Base-by-base conservation (phyloP, 2,113 vertebrate species). In the Archocentrus centrarchus region DNA sequence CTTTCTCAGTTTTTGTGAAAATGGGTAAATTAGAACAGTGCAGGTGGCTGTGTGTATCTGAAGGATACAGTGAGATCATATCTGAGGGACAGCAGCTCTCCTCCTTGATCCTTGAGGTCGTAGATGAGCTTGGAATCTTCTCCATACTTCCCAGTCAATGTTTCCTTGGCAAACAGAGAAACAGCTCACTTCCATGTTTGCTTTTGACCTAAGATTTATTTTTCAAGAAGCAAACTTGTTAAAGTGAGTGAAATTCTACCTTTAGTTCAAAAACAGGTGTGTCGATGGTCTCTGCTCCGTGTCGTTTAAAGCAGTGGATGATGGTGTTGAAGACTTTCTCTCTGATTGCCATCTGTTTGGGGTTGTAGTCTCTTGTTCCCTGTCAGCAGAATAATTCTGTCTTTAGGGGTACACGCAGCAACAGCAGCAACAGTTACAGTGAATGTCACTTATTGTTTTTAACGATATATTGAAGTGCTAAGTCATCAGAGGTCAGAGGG, bases 101-200 rank as follows among this genome's bases (percentile, higher is more conserved):
- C 98, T 76, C 98, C 98, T 87, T 99, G 98, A 89, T 99, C 98
- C 79, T 99, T 98, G 24, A 99, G 95, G 88, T 99, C 98, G 1
- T 99, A 99, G 92, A 99, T 99, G 79, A 99, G 98, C 90, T 99
- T 99, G 0, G 98, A 99, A 81, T 99, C 98, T 92, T 99, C 98
- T 3, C 98, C 98, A 0, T 99, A 99, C 81, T 99, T 99, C 70
- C 98, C 98, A 0, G 96, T 99, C 83, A 99, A 61, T 0, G 98
- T 99, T 96, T 99, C 98, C 98, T 99, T 27, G 13, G 91, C 35
- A 70, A 27, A 80, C 11, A 79, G 3, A 6, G 27, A 66, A 11
- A 66, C 2, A 20, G 8, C 1, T n/a, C 27, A 24, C 22, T 0
- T 37, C n/a, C 2, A 53, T 8, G 20, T 35, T 47, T 53, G 44